Evolutionary conservation across 2,888 invertebrate genomes (phyloP), one percentile per base, ranked within the genome.

Genomic region (Carpatolechia fugitivella): DNA sequence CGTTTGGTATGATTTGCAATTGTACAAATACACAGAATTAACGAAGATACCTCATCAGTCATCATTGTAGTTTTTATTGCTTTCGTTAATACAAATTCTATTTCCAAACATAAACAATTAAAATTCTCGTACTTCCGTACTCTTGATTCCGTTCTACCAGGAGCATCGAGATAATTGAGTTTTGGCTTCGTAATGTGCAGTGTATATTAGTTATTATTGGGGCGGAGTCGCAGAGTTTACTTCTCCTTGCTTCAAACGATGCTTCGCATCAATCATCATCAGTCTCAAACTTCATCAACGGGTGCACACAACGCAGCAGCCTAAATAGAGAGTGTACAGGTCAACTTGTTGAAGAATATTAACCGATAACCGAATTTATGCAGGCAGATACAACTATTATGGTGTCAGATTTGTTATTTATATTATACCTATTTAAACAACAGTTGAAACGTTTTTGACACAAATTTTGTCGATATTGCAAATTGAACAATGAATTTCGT

Each of bases 261-360:
- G 35, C 20, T n/a, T 33, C 48, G 48, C n/a, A 50, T 50, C 50
- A 50, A 50, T 50, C 50, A 50, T 50, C 50, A 50, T 50, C 50
- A 50, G 29, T 38, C 36, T 38, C 24, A 36, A 38, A 38, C 50
- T 38, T 29, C 50, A 50, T 50, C 50, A 50, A 49, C 13, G 13
- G n/a, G 6, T 24, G 20, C 35, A 33, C 16, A 1, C 20, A 11
- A 18, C n/a, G n/a, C 29, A 16, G 13, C 13, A 14, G 7, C 11
- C 38, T 50, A 50, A 50, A 38, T 38, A 29, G 36, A 24, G n/a
- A 14, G 50, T 29, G 38, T 50, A 29, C 10, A 38, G 38, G 50
- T 50, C 50, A 50, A 50, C 29, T 50, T 38, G 36, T 38, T 38
- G 50, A 50, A 18, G 18, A 49, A 35, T n/a, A n/a, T 29, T 50